Evolutionary conservation across 1,140 invertebrate genomes (phyloP).

Genomic region (Reticulitermes speratus): DNA sequence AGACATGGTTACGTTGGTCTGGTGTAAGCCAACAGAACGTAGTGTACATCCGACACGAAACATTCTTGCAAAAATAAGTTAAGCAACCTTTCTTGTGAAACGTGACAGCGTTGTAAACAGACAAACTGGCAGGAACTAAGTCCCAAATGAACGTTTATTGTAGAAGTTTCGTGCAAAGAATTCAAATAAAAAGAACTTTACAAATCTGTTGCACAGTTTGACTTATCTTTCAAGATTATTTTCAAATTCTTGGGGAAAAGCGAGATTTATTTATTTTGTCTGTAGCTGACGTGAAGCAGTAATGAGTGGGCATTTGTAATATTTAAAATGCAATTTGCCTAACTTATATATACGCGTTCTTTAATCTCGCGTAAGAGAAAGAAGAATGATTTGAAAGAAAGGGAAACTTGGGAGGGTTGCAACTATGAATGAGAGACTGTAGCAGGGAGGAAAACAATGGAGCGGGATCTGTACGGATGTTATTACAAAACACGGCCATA

Average conservation of each 20-base stretch:
- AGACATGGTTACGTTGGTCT: too few species aligned
- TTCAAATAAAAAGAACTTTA: not conserved
- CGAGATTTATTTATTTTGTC: not conserved
- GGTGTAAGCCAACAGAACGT: too few species aligned
- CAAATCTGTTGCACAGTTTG: not conserved
- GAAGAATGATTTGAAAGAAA: not conserved
- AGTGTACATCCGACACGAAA: too few species aligned
- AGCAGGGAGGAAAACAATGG: not conserved
- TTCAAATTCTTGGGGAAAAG: not conserved
- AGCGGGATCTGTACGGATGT: not conserved
- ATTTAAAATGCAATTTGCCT: slow-evolving; percentile 15
- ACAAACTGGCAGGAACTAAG: too few species aligned
- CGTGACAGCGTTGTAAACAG: too few species aligned
- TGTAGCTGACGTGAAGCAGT: not conserved
- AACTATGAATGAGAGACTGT: not conserved
- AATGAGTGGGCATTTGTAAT: slow-evolving; percentile 8
- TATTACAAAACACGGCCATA: not conserved
- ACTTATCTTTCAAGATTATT: not conserved
- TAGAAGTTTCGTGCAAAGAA: too few species aligned
- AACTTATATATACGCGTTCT: not conserved
- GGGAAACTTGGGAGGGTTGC: not conserved
- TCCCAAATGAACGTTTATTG: too few species aligned
- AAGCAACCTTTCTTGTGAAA: too few species aligned
- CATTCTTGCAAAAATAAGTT: too few species aligned
- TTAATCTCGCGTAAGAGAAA: not conserved